Evolutionary conservation across 2,888 invertebrate genomes (phyloP), one percentile per base, ranked within the genome.

Genomic region (Drosophila atroscutellata): DNA sequence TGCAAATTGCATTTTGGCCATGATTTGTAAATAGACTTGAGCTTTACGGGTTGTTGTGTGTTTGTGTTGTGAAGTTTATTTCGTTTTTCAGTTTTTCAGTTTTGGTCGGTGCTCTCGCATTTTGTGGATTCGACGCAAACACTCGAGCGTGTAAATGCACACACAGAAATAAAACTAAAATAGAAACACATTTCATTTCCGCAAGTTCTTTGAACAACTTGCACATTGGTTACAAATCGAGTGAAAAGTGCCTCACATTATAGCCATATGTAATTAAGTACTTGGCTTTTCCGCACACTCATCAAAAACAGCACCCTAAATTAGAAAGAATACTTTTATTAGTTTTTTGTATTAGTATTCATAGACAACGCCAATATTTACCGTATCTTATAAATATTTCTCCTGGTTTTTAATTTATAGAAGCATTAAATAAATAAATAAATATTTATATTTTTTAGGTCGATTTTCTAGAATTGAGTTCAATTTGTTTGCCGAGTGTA

Each of bases 161-260:
- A 83, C 70, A 79, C 70, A 50, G 66, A 76, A 79, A 72, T 72
- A 74, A 82, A 83, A 85, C 89, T 85, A 77, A 89, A 89, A 85
- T 87, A 84, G 85, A 89, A 89, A 87, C 80, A 89, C 86, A 86
- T 86, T 86, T 86, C 90, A 86, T 89, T 86, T 86, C 90, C 86
- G 88, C 85, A 88, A 87, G 87, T 86, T 87, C 77, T 75, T 50
- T 66, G 20, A 32, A 54, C 36, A 55, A 65, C 42, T 34, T 37
- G 42, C 66, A 72, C 77, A 66, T 15, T 79, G 80, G 61, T 57
- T 39, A 13, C 1, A 34, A 34, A 26, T 11, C 9, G 36, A 26
- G 9, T 9, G 7, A 28, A 45, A 45, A 37, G 15, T 34, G 1
- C 8, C 11, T 8, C 24, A 24, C 24, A 8, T 24, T 15, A 28